Evolutionary conservation across 2,888 invertebrate genomes (phyloP).

Genomic region (Amiota mariae): DNA sequence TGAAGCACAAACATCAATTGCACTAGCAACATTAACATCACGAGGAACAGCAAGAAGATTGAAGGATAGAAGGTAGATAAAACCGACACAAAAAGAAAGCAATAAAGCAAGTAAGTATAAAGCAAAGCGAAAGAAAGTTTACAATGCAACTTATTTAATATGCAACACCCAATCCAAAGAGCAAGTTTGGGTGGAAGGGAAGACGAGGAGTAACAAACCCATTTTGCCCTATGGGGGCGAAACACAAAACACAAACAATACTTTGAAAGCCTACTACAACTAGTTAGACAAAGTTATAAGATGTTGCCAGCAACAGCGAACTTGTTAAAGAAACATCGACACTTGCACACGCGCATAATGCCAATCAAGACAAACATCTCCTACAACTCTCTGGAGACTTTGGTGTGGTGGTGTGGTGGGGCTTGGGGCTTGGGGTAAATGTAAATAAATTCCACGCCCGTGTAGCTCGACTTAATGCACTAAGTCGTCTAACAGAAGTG

Average conservation of each 20-base stretch:
- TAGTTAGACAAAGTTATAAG: neutral
- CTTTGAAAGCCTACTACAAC: no score
- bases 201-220: constrained; percentile 31
- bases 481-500: neutral
- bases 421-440: neutral
- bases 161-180: neutral
- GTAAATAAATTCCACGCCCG: constrained; percentile 16
- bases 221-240: constrained; percentile 5
- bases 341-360: constrained; percentile 32
- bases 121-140: constrained; percentile 33
- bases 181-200: constrained; percentile 27
- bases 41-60: no score
- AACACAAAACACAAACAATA: constrained; percentile 12
- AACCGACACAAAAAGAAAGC: constrained; percentile 1
- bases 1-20: no score
- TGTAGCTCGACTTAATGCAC: constrained; percentile 6
- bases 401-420: neutral
- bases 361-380: no score
- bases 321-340: constrained; percentile 59
- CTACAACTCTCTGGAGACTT: neutral
- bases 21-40: no score
- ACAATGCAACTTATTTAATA: constrained; percentile 18
- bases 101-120: neutral
- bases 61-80: constrained; percentile 1
- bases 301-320: constrained; percentile 48